Percentiles rank a stretch among this genome's conserved stretches.
Conservation (phyloP, 2,797 vertebrate genomes). For the Varecia variegata region DNA sequence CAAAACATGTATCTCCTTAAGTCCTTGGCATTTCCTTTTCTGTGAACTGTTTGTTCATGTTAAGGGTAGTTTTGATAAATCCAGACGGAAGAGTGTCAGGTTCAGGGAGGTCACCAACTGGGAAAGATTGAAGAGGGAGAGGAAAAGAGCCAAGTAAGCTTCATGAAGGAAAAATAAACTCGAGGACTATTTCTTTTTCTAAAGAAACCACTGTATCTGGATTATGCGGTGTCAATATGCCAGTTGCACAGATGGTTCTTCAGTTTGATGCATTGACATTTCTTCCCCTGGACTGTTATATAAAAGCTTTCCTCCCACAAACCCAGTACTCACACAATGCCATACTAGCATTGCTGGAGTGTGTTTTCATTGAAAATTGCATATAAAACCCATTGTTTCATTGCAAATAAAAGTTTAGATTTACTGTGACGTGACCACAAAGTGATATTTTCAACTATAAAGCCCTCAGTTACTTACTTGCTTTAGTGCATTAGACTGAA, state of each 20-base stretch:
- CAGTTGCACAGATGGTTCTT: slow-evolving; percentile 19
- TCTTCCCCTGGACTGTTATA: background rate
- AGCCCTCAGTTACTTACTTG: background rate
- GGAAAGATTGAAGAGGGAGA: background rate
- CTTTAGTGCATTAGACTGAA: background rate
- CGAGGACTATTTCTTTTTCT: background rate
- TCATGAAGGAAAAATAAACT: background rate
- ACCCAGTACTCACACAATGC: background rate
- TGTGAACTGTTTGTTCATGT: slow-evolving; percentile 20
- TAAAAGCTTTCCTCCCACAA: background rate
- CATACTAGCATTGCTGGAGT: background rate
- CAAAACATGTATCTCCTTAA: slow-evolving; percentile 46
- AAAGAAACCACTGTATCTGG: slow-evolving; percentile 31
- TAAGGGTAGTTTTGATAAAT: slow-evolving; percentile 47
- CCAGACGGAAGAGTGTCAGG: slow-evolving; percentile 34
- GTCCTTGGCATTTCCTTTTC: background rate
- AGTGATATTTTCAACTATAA: slow-evolving; percentile 19
- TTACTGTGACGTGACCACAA: slow-evolving; percentile 34
- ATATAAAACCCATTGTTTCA: slow-evolving; percentile 24
- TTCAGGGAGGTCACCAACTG: slow-evolving; percentile 48
- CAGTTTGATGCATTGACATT: background rate
- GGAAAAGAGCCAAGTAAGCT: slow-evolving; percentile 6
- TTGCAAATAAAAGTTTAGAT: slow-evolving; percentile 64
- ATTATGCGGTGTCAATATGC: background rate
- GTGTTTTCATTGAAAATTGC: slow-evolving; percentile 7